These are phyloP conservation scores for Melanotaenia parkinsoni DNA, from an alignment of 2,797 vertebrate species.

Conservation along the genomic window DNA sequence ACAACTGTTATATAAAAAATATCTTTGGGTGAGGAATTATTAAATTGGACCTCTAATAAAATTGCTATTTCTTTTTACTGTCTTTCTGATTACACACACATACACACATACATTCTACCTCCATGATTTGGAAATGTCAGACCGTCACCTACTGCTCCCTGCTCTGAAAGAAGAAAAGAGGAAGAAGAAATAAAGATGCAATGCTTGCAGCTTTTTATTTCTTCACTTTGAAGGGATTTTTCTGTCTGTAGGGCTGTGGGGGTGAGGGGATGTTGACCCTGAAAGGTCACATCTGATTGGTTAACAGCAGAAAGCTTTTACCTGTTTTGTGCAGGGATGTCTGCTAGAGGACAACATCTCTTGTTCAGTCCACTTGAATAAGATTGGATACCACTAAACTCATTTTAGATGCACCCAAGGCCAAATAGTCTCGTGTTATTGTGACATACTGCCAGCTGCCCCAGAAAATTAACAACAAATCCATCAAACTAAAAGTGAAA, in stretches of 20 bases:
- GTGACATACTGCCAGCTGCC: slow-evolving; percentile 20
- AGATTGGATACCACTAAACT: slow-evolving; percentile 46
- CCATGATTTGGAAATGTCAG: slow-evolving; percentile 66
- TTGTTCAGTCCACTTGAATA: slow-evolving; percentile 36
- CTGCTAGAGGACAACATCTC: slow-evolving; percentile 34
- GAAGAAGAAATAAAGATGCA: slow-evolving; percentile 30
- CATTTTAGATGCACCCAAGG: slow-evolving; percentile 38
- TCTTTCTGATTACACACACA: too few relatives aligned
- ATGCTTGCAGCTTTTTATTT: slow-evolving; percentile 51
- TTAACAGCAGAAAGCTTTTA: slow-evolving; percentile 74
- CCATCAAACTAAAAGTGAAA: background rate
- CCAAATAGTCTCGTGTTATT: slow-evolving; percentile 43
- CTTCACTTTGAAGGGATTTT: slow-evolving; percentile 44
- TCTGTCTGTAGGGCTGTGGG: slow-evolving; percentile 13
- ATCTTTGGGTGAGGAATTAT: background rate
- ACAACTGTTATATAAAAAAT: too few relatives aligned
- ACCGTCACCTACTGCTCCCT: slow-evolving; percentile 43
- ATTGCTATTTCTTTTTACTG: slow-evolving; percentile 1
- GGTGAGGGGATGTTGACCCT: slow-evolving; percentile 49
- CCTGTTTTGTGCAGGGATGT: slow-evolving; percentile 54
- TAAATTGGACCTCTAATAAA: background rate
- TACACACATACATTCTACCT: background rate
- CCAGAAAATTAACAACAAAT: slow-evolving; percentile 15
- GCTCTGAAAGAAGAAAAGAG: background rate
- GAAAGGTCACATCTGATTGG: slow-evolving; percentile 73